These are phyloP conservation scores for Erannis defoliaria DNA, from an alignment of 2,888 invertebrate species.

Conservation along the genomic window DNA sequence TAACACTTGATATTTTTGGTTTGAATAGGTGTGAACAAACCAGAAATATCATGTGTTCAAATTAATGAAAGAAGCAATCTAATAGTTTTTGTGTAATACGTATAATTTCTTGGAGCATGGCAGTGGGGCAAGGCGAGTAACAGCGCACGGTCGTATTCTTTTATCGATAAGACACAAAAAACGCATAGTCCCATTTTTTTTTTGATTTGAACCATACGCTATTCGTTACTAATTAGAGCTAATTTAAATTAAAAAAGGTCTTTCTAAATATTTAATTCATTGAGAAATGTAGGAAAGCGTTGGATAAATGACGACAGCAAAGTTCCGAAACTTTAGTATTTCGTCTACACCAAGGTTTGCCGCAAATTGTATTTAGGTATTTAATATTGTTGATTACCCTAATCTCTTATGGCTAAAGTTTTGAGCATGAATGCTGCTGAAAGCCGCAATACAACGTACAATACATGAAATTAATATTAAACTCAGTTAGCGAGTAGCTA, in stretches of 20 bases:
- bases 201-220: neutral
- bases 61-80: too few species aligned
- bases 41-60: too few species aligned
- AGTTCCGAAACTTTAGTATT: constrained; percentile 47
- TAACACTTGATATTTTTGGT: too few species aligned
- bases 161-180: neutral
- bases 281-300: constrained; percentile 36
- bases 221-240: constrained; percentile 4
- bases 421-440: constrained; percentile 33
- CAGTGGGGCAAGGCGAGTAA: too few species aligned
- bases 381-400: constrained; percentile 49
- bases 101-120: too few species aligned
- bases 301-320: constrained; percentile 45
- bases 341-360: constrained; percentile 43
- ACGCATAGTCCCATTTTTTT: too few species aligned
- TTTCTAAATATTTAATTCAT: constrained; percentile 32
- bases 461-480: constrained; percentile 32
- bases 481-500: neutral
- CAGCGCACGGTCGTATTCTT: too few species aligned
- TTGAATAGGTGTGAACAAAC: too few species aligned
- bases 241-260: constrained; percentile 19
- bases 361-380: constrained; percentile 45
- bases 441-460: constrained; percentile 29
- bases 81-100: too few species aligned
- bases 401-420: constrained; percentile 45